Evolutionary conservation across 2,113 vertebrate genomes (phyloP), one percentile per base, ranked within the genome.

Genomic region (Thryonomys swinderianus): DNA sequence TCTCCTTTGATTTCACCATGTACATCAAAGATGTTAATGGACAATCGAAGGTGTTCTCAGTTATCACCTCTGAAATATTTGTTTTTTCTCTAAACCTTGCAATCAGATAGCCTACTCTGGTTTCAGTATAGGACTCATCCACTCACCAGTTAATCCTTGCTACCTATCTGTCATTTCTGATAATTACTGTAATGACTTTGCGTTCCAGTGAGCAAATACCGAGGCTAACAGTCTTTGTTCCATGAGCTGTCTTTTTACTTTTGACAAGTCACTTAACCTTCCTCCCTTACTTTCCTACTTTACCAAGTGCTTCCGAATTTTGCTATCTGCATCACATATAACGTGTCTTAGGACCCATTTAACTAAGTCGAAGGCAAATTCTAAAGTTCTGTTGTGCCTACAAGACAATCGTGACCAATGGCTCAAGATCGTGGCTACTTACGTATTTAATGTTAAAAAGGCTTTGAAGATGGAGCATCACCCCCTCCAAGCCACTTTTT

Each of bases 151-250:
- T 40, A 51, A n/a, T 81, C 45, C 1, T 55, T 2, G 4, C 53
- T 20, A 17, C 14, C 57, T 9, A 2, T 32, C 62, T 80, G 48
- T 78, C 78, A 32, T 25, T 94, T 82, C 16, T 42, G 67, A 62
- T n/a, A 18, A 84, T 71, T 85, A 86, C 37, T 93, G 53, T 42
- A 21, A 84, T 80, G 40, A 32, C 34, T 57, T 93, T 93, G n/a
- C 12, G 81, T 57, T 76, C 71, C 48, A 34, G 18, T 45, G 40
- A 88, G 57, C 67, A 12, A 69, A 62, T 42, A 67, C 51, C 25
- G 76, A 32, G 21, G 1, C 34, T 83, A 66, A 57, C 66, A 74
- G 25, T 21, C 7, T 88, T 55, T 53, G 40, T 42, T 74, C 42
- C 17, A 18, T 66, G 23, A n/a, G n/a, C 5, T 67, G 11, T 16